Evolutionary conservation across 2,113 vertebrate species (phyloP).

Genomic region (Chamaea fasciata): DNA sequence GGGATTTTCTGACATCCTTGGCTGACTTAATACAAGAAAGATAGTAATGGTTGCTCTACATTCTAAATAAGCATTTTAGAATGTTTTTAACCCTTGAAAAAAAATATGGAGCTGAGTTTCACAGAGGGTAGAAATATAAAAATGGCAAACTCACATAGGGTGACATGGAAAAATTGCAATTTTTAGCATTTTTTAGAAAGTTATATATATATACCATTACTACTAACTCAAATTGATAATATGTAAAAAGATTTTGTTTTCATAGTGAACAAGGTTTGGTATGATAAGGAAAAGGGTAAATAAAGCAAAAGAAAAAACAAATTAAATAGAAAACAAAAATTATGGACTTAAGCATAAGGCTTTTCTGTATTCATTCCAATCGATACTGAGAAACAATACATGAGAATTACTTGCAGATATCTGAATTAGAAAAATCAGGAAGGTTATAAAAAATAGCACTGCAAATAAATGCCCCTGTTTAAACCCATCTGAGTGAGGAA

Average conservation of each 20-base stretch:
- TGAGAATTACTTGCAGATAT: accelerated
- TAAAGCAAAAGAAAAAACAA: background rate
- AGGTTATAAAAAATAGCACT: background rate
- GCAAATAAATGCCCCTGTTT: accelerated
- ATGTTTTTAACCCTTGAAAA: background rate
- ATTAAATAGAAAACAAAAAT: background rate
- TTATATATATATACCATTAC: background rate
- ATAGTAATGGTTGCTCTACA: background rate
- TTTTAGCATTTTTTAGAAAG: background rate
- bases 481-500: background rate
- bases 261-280: background rate
- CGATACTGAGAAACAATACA: background rate
- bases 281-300: background rate
- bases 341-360: background rate
- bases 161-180: background rate
- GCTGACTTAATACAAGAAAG: background rate
- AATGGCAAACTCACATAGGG: background rate
- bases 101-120: background rate
- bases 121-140: background rate
- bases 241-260: background rate
- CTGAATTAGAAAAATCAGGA: background rate
- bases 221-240: background rate
- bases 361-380: background rate
- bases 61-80: background rate
- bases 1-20: background rate